Percentiles rank a stretch among this genome's conserved stretches.
Evolutionary conservation across 2,113 vertebrate genomes (phyloP).

Genomic region (Sigmodon hispidus): DNA sequence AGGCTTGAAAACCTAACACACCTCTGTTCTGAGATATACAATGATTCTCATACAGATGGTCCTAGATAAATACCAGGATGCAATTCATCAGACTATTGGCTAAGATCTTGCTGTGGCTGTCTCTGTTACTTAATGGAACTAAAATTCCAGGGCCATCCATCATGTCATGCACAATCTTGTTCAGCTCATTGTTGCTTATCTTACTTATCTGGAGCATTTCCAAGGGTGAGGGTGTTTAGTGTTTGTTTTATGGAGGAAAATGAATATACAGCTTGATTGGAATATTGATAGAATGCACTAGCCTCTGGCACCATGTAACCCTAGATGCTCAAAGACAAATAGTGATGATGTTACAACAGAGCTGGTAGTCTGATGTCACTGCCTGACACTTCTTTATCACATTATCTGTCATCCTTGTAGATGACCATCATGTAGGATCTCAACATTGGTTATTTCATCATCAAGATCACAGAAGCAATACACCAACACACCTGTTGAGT

Average conservation of each 20-base stretch:
- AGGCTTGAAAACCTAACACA: not conserved
- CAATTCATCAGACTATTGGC: not conserved
- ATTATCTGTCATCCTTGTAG: not conserved
- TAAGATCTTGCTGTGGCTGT: not conserved
- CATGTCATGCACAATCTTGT: not conserved
- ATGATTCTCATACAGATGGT: not conserved
- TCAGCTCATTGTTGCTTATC: not conserved
- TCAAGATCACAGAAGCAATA: not conserved
- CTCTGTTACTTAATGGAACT: not conserved
- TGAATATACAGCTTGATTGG: not conserved
- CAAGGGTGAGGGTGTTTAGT: not conserved
- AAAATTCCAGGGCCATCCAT: not conserved
- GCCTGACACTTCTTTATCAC: not conserved
- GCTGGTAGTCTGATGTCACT: not conserved
- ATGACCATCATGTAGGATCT: not conserved
- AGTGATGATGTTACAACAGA: not conserved
- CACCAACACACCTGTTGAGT: not conserved
- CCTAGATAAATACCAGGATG: not conserved
- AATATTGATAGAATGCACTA: not conserved
- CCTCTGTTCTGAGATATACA: not conserved
- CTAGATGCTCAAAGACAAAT: not conserved
- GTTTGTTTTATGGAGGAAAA: not conserved
- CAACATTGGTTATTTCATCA: conserved; percentile 19
- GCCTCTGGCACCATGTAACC: not conserved
- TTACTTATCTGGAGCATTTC: not conserved